phyloP scores from a whole-genome alignment of 2,113 vertebrate species.

The Sander lucioperca region DNA sequence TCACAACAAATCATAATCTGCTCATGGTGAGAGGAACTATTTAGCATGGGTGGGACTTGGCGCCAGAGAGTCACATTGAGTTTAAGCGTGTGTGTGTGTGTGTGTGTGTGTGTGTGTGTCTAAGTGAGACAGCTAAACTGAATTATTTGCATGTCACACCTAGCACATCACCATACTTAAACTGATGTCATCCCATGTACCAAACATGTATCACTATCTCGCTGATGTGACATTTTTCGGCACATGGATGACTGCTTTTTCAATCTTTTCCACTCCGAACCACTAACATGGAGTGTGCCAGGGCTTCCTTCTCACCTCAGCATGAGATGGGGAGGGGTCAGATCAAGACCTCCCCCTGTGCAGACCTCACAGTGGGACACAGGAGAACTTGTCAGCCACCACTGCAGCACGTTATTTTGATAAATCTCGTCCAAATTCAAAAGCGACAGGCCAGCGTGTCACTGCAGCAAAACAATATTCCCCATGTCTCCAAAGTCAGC shows the following conservation, averaged over 20 bases:
- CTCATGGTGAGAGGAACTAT: slow-evolving; percentile 56
- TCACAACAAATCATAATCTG: slow-evolving; percentile 71
- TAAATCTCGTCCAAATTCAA: slow-evolving; percentile 61
- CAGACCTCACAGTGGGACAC: slow-evolving; percentile 39
- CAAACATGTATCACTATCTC: not conserved
- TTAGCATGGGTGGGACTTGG: slow-evolving; percentile 45
- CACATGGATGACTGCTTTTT: slow-evolving; percentile 43
- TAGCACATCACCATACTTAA: slow-evolving; percentile 17
- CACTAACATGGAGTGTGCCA: not conserved
- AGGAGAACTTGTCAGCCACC: slow-evolving; percentile 59
- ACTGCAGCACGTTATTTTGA: slow-evolving; percentile 66
- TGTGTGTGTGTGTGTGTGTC: not conserved
- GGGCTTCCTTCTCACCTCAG: slow-evolving; percentile 8
- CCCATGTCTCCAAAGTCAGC: slow-evolving; percentile 53
- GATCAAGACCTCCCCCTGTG: slow-evolving; percentile 30
- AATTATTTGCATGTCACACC: slow-evolving; percentile 33
- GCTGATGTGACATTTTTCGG: slow-evolving; percentile 41
- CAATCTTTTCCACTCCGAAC: slow-evolving; percentile 36
- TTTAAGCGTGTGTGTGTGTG: slow-evolving; percentile 28
- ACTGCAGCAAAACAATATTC: slow-evolving; percentile 55
- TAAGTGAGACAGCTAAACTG: slow-evolving; percentile 1
- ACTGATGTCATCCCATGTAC: not conserved
- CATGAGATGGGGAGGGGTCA: not conserved
- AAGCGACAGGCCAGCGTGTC: slow-evolving; percentile 57
- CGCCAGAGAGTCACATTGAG: slow-evolving; percentile 41